A percentile compares a stretch with the other conserved stretches of the same genome.
These are phyloP conservation scores for Dicerorhinus sumatrensis DNA, from an alignment of 2,113 vertebrate species.

Conservation along the genomic window DNA sequence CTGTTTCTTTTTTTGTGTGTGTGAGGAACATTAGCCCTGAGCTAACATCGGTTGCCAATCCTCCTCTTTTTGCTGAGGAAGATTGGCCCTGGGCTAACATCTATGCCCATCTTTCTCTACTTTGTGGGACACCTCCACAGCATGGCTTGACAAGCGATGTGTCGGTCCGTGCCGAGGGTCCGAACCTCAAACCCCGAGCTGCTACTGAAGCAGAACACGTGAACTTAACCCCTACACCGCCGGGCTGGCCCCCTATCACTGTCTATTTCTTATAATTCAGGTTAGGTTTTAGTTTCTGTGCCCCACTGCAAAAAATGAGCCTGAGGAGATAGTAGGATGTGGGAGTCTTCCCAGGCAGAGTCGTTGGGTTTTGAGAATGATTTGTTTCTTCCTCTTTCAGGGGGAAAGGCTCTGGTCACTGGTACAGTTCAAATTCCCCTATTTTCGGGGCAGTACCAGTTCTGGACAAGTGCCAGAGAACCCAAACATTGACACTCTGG, in stretches of 20 bases:
- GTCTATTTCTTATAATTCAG: conserved; percentile 51
- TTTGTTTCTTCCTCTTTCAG: not conserved
- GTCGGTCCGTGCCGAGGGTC: no score
- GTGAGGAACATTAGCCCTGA: no score
- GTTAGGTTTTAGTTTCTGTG: conserved; percentile 39
- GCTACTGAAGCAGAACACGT: no score
- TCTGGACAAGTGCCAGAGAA: not conserved
- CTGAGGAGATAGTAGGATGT: not conserved
- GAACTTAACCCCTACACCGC: no score
- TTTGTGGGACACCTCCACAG: no score
- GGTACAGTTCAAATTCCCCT: not conserved
- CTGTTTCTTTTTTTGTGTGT: not conserved
- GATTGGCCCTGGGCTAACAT: no score
- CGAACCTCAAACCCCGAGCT: no score
- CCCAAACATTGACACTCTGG: not conserved
- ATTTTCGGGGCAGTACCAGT: not conserved
- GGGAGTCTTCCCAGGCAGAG: not conserved
- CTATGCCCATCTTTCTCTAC: no score
- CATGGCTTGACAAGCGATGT: no score
- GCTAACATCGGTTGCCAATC: no score
- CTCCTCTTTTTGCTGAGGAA: no score
- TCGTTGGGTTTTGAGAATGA: not conserved
- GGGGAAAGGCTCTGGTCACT: not conserved
- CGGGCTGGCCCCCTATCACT: not conserved
- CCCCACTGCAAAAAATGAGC: not conserved